Evolutionary conservation across 1,140 invertebrate species (phyloP).

Genomic region (Camponotus vicinus): DNA sequence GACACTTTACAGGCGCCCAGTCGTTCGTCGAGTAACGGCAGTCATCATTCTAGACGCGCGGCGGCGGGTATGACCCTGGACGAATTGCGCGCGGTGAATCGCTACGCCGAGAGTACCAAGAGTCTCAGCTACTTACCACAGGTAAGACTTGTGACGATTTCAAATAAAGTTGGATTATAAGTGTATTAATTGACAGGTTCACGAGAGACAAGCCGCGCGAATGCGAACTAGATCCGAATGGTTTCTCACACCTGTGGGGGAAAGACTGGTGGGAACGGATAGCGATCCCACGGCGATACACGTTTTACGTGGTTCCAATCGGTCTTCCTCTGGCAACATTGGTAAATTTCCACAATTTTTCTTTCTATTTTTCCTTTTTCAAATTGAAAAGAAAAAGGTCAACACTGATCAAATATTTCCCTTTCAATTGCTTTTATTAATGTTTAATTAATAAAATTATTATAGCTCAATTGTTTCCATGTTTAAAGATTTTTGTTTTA

Average conservation of each 20-base stretch:
- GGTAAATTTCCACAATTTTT: slow-evolving; percentile 75
- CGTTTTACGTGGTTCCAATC: slow-evolving; percentile 85
- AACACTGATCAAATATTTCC: background rate
- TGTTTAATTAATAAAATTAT: too few relatives aligned
- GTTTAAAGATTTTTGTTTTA: too few relatives aligned
- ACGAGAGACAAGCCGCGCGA: slow-evolving; percentile 96
- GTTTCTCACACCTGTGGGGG: slow-evolving; percentile 93
- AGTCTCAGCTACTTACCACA: slow-evolving; percentile 96
- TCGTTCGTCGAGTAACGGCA: slow-evolving; percentile 89
- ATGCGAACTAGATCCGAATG: slow-evolving; percentile 97
- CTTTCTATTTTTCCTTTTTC: background rate
- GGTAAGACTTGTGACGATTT: slow-evolving; percentile 87
- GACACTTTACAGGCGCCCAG: slow-evolving; percentile 85
- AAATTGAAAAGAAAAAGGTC: background rate
- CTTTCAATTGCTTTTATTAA: background rate
- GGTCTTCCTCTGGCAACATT: slow-evolving; percentile 85
- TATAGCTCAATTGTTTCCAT: too few relatives aligned
- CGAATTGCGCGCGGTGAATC: slow-evolving; percentile 93
- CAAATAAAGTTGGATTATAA: background rate
- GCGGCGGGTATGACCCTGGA: slow-evolving; percentile 89
- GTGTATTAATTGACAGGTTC: slow-evolving; percentile 89
- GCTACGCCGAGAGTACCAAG: slow-evolving; percentile 96
- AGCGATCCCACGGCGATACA: slow-evolving; percentile 85
- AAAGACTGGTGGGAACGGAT: slow-evolving; percentile 82
- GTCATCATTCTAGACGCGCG: slow-evolving; percentile 87